A percentile compares a stretch with the other conserved stretches of the same genome.
Conservation (phyloP, 2,888 invertebrate species). For the Cosmia trapezina region DNA sequence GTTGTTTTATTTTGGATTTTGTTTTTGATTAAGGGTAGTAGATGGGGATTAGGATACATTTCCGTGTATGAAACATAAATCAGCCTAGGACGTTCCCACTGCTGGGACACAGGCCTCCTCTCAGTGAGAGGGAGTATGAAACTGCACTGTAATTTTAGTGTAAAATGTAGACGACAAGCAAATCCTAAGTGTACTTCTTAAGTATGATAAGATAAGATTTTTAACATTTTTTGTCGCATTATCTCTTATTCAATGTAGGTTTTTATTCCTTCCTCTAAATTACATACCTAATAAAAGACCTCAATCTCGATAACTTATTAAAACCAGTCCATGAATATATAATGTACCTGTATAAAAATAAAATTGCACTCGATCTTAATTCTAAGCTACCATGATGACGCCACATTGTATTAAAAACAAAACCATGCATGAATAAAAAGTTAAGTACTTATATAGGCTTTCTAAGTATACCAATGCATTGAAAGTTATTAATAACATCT, state of each 20-base stretch:
- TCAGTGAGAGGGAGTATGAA: neutral
- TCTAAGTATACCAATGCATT: constrained; percentile 56
- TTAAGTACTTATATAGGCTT: neutral
- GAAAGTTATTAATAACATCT: constrained; percentile 79
- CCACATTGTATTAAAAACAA: constrained; percentile 11
- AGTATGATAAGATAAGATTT: neutral
- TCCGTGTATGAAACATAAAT: neutral
- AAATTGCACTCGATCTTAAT: no score
- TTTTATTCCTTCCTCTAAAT: neutral
- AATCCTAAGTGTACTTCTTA: neutral
- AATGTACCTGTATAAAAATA: neutral
- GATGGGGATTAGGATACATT: neutral
- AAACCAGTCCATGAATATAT: neutral
- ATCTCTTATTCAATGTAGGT: neutral
- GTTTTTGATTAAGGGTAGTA: neutral
- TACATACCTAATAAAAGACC: neutral
- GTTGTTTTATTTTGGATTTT: constrained; percentile 21
- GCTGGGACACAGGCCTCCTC: no score
- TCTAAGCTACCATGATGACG: neutral
- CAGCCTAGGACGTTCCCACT: no score
- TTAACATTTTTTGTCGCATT: neutral
- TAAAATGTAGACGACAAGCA: neutral
- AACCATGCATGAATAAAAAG: neutral
- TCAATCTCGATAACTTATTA: neutral
- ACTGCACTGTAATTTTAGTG: neutral